Base-by-base conservation (phyloP, 2,797 vertebrate species). In the Dallia pectoralis region DNA sequence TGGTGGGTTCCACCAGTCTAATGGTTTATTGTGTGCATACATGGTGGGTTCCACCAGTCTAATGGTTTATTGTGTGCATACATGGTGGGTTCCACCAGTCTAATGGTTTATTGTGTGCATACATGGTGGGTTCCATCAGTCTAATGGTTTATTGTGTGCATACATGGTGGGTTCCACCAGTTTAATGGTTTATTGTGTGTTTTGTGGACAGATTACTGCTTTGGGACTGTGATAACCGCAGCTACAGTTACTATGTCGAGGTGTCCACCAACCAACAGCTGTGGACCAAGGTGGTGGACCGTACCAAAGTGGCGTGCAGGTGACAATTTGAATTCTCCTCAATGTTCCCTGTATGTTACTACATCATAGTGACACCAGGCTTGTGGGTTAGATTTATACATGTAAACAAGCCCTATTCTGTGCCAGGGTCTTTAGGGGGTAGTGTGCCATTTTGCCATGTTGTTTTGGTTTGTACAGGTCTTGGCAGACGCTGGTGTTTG, bases 171-270 rank as follows among this genome's bases (percentile, higher is more conserved):
- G 40, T 44, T 12, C 40, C 22, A 59, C 12, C 22, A 27, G 7
- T 25, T 11, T 9, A 59, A 59, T 59, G 11, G 18, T 59, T 59
- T 53, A 1, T 49, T 62, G 47, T 51, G 67, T 68, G 48, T 69
- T 49, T 18, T 53, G 12, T 53, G 25, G 16, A 18, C 80, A 96
- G 95, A 82, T 90, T 96, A 72, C 84, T 96, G 0, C 91, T 96
- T 70, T 96, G 95, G 95, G 95, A 96, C 84, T 96, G 95, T 79
- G 95, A 96, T 56, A 94, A 95, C 71, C 91, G 95, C 14, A 96
- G 93, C 84, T 96, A 96, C 70, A 96, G 95, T 76, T 96, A 95
- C 87, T 96, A 95, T n/a, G 89, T 96, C 15, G 95, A 96, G 76
- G 88, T 95, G 71, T 96, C 95, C 64, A 93, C 93, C 0, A 94